These are phyloP conservation scores for Barbus barbus DNA, from an alignment of 2,113 vertebrate species.

Conservation along the genomic window DNA sequence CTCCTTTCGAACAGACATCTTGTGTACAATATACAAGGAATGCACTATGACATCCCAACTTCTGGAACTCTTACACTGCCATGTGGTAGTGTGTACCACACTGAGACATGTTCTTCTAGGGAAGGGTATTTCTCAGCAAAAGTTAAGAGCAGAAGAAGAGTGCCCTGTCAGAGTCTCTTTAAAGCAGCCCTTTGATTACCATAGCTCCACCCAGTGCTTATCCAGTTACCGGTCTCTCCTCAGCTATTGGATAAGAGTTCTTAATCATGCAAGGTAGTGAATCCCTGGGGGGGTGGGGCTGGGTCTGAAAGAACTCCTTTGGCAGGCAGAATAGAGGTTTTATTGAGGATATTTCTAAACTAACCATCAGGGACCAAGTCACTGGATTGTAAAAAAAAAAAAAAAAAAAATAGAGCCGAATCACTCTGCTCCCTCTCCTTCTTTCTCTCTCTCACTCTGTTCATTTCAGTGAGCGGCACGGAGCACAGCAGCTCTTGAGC, in stretches of 20 bases:
- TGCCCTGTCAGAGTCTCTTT: conserved; percentile 74
- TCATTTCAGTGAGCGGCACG: conserved; percentile 69
- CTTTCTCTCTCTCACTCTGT: conserved; percentile 60
- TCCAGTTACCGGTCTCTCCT: conserved; percentile 75
- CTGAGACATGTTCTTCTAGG: not conserved
- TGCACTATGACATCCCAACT: conserved; percentile 12
- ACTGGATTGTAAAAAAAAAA: conserved; percentile 76
- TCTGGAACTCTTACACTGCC: not conserved
- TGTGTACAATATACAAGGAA: conserved; percentile 34
- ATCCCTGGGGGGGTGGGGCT: conserved; percentile 78
- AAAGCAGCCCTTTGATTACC: conserved; percentile 80
- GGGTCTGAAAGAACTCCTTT: conserved; percentile 83
- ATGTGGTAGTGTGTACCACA: conserved; percentile 15
- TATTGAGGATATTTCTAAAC: conserved; percentile 84
- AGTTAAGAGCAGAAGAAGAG: conserved; percentile 49
- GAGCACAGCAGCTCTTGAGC: conserved; percentile 60
- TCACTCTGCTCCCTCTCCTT: conserved; percentile 68
- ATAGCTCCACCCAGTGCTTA: conserved; percentile 78
- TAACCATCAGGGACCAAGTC: conserved; percentile 82
- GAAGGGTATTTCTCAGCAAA: conserved; percentile 24
- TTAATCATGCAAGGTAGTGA: conserved; percentile 83
- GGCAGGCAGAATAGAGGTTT: conserved; percentile 85
- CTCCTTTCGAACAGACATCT: conserved; percentile 41
- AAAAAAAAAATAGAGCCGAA: conserved; percentile 65
- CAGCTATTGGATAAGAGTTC: conserved; percentile 70